These are phyloP conservation scores for Liodrosophila aerea DNA, from an alignment of 2,888 invertebrate genomes.

Conservation along the genomic window DNA sequence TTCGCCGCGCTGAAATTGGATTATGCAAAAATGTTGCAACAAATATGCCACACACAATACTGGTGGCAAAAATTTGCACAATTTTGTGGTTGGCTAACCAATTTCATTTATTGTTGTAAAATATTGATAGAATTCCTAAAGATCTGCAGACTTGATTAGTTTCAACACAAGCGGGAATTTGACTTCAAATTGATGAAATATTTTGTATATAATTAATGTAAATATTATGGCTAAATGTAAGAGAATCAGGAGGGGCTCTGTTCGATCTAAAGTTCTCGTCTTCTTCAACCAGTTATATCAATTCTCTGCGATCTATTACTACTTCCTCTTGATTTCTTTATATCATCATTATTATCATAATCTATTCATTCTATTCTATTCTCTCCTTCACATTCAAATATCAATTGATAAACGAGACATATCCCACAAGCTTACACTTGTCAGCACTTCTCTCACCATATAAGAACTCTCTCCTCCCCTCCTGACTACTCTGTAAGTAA, in stretches of 20 bases:
- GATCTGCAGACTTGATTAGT: not conserved
- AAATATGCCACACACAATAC: conserved; percentile 27
- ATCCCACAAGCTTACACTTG: not conserved
- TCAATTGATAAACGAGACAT: not conserved
- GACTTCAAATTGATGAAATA: too few species aligned
- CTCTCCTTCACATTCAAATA: too few species aligned
- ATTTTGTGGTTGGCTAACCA: conserved; percentile 29
- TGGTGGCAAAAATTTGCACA: conserved; percentile 23
- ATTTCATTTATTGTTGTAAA: conserved; percentile 15
- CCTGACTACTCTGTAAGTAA: not conserved
- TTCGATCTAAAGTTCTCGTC: too few species aligned
- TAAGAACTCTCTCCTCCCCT: not conserved
- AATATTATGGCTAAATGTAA: too few species aligned
- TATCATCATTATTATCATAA: too few species aligned
- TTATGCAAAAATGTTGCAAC: conserved; percentile 58
- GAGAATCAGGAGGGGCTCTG: too few species aligned
- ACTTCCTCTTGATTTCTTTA: too few species aligned
- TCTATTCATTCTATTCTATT: too few species aligned
- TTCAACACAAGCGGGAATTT: not conserved
- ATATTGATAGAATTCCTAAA: conserved; percentile 16
- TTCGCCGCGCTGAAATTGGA: conserved; percentile 41
- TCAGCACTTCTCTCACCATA: too few species aligned
- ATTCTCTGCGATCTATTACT: too few species aligned
- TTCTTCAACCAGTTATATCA: too few species aligned
- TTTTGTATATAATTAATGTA: too few species aligned